A percentile compares a stretch with the other conserved stretches of the same genome.
phyloP scores from a whole-genome alignment of 2,888 invertebrate genomes.

The Bombylius major region DNA sequence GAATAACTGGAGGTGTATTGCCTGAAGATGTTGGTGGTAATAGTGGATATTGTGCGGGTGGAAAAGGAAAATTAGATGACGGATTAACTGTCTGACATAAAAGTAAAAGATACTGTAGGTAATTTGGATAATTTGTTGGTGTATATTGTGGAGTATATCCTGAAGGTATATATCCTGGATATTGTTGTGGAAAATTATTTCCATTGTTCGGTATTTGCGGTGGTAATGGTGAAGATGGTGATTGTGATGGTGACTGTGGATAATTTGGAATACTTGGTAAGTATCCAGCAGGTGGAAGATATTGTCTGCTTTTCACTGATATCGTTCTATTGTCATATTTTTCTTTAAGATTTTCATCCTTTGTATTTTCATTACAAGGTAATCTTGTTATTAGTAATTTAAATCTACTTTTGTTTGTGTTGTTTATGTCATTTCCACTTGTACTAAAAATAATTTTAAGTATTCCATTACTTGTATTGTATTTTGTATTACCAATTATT shows the following conservation, averaged over 20 bases:
- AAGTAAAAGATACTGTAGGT: too few relatives aligned
- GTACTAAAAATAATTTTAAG: slow-evolving; percentile 39
- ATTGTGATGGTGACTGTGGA: background rate
- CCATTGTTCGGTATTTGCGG: too few relatives aligned
- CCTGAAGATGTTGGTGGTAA: background rate
- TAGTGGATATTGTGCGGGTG: slow-evolving; percentile 12
- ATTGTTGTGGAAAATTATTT: background rate
- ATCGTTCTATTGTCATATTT: too few relatives aligned
- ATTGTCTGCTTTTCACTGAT: too few relatives aligned
- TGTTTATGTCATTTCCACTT: slow-evolving; percentile 22
- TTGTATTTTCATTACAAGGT: slow-evolving; percentile 24
- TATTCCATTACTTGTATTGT: slow-evolving; percentile 37
- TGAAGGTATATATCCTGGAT: too few relatives aligned
- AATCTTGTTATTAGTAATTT: slow-evolving; percentile 40
- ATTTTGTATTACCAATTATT: slow-evolving; percentile 37
- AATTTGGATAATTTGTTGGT: too few relatives aligned
- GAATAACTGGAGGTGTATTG: background rate
- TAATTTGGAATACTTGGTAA: too few relatives aligned
- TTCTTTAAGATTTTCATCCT: too few relatives aligned
- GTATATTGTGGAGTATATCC: too few relatives aligned
- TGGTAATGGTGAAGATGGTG: background rate
- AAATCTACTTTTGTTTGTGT: slow-evolving; percentile 34
- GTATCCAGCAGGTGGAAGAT: too few relatives aligned
- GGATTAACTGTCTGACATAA: too few relatives aligned
- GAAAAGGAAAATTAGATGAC: background rate